Evolutionary conservation across 1,140 invertebrate species (phyloP).

Genomic region (Sycophaga agraensis): DNA sequence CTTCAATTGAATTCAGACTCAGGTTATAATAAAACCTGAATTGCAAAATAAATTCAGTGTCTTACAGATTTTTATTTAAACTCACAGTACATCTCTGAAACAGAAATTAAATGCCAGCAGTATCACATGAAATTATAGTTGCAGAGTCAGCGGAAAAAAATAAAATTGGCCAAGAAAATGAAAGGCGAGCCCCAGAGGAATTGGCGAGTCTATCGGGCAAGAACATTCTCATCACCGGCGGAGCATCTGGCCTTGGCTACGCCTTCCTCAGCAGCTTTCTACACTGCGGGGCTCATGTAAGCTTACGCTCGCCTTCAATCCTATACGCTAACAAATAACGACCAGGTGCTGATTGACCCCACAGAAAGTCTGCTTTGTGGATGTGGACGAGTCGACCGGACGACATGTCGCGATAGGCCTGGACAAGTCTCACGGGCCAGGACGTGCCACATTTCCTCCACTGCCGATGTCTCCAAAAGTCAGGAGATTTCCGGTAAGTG

Average conservation of each 20-base stretch:
- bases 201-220: conserved; percentile 43
- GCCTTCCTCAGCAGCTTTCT: conserved; percentile 54
- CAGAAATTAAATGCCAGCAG: no score
- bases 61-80: no score
- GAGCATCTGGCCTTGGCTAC: conserved; percentile 54
- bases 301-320: conserved; percentile 7
- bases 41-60: no score
- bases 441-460: conserved; percentile 42
- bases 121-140: no score
- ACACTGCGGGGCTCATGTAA: conserved; percentile 53
- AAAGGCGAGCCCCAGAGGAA: no score
- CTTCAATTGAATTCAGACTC: no score
- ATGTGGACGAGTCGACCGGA: conserved; percentile 37
- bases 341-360: no score
- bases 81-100: no score
- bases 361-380: conserved; percentile 45
- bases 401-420: conserved; percentile 31
- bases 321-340: no score
- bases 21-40: no score
- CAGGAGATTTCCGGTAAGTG: neutral
- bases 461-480: conserved; percentile 36
- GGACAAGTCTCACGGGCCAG: conserved; percentile 40
- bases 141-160: no score
- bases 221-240: conserved; percentile 57
- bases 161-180: no score